Base-by-base conservation (phyloP, 2,113 vertebrate genomes). In the Scytalopus superciliaris region DNA sequence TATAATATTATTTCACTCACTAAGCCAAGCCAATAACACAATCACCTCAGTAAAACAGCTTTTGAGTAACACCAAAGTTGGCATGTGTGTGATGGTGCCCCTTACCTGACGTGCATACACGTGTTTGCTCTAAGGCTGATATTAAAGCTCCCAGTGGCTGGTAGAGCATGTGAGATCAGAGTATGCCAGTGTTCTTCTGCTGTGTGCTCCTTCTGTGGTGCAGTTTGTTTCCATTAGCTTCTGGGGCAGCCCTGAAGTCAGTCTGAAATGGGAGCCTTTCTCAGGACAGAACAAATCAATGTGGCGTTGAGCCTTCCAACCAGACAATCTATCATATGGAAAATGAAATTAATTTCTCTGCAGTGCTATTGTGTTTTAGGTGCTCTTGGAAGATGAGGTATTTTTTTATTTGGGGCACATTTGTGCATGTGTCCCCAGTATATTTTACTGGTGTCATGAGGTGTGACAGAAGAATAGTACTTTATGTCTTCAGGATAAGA, bases 401-500 rank as follows among this genome's bases (percentile, higher is more conserved):
- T 44, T 47, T 77, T 95, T 76, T 53, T 70, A 80, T 96, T 86
- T 80, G 91, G 62, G 52, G 67, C 82, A 84, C 19, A 77, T 90
- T 94, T 62, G 8, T 57, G 60, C 35, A 50, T 60, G 50, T 85
- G 50, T 92, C 56, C 80, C 81, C 45, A 45, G 6, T 90, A 84
- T 81, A 96, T 95, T 89, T 82, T 86, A 72, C 87, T 70, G 64
- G 60, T 68, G 68, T 50, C 86, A 50, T 88, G 74, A 93, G 68
- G 67, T 96, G 64, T 96, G 95, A 97, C 95, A 85, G 66, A 67
- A 64, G 74, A 91, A 73, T 73, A 89, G 67, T 79, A 56, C 93
- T 94, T 94, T 59, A 91, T 93, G 67, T 95, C 94, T 96, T 95
- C 59, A 88, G 96, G 83, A 93, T 86, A 97, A 93, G 87, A 97